These are phyloP conservation scores for Esox niger DNA, from an alignment of 2,113 vertebrate genomes.

Conservation along the genomic window DNA sequence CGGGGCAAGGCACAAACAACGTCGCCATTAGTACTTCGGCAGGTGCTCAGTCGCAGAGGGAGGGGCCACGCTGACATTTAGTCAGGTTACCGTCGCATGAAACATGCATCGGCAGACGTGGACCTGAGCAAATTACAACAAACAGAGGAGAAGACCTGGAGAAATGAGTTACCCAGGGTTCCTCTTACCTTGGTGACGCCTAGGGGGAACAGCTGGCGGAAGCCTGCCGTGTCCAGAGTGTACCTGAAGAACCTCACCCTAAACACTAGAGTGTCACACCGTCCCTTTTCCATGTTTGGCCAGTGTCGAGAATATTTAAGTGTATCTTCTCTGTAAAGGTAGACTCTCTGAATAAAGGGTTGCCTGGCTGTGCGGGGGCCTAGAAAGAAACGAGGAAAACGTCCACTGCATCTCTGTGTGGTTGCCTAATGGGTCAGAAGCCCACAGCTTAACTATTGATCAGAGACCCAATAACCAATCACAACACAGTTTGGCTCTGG, in stretches of 20 bases:
- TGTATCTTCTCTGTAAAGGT: background rate
- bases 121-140: slow-evolving; percentile 10
- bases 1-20: background rate
- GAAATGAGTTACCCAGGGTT: slow-evolving; percentile 7
- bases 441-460: slow-evolving; percentile 32
- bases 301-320: background rate
- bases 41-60: background rate
- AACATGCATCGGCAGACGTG: slow-evolving; percentile 18
- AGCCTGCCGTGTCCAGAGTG: slow-evolving; percentile 27
- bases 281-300: slow-evolving; percentile 38
- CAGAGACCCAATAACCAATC: slow-evolving; percentile 30
- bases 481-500: slow-evolving; percentile 16
- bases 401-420: background rate
- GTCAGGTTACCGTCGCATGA: slow-evolving; percentile 19
- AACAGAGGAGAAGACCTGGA: slow-evolving; percentile 7
- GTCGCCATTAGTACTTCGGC: background rate
- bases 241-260: slow-evolving; percentile 65
- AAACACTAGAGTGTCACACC: slow-evolving; percentile 48
- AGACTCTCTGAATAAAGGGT: too few relatives aligned
- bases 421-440: slow-evolving; percentile 33
- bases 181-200: slow-evolving; percentile 62
- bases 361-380: too few relatives aligned
- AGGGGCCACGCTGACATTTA: background rate
- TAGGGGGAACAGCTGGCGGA: slow-evolving; percentile 51
- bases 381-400: too few relatives aligned